Evolutionary conservation across 2,797 vertebrate genomes (phyloP).

Genomic region (Buphagus erythrorhynchus): DNA sequence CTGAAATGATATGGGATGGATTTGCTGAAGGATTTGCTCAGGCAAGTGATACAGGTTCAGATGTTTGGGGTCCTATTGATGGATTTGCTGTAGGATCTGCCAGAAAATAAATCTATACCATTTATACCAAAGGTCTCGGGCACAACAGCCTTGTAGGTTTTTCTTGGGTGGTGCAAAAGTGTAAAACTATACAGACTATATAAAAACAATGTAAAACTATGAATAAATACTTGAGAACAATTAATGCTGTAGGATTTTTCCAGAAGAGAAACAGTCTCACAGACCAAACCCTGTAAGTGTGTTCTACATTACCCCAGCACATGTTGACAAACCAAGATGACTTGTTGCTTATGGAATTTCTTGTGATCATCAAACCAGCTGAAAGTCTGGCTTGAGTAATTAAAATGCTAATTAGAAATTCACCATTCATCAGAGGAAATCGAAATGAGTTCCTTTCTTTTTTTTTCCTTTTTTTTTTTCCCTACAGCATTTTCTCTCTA

Average conservation of each 20-base stretch:
- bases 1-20: neutral
- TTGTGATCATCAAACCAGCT: slow-evolving; percentile 65
- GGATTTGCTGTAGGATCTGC: neutral
- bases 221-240: neutral
- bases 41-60: neutral
- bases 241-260: neutral
- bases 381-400: slow-evolving; percentile 73
- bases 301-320: neutral
- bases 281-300: neutral
- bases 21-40: slow-evolving; percentile 5
- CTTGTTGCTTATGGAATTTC: slow-evolving; percentile 50
- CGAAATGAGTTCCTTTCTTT: slow-evolving; percentile 45
- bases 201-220: neutral
- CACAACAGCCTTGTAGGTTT: neutral
- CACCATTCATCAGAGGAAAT: slow-evolving; percentile 72
- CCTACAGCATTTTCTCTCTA: slow-evolving; percentile 63
- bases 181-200: neutral
- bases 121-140: neutral
- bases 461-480: neutral
- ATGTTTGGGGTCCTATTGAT: neutral
- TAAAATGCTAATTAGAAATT: slow-evolving; percentile 80
- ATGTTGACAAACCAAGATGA: slow-evolving; percentile 21
- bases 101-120: neutral
- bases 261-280: neutral
- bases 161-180: neutral